These are phyloP conservation scores for Antheraea mylitta DNA, from an alignment of 1,140 invertebrate genomes.

Conservation along the genomic window DNA sequence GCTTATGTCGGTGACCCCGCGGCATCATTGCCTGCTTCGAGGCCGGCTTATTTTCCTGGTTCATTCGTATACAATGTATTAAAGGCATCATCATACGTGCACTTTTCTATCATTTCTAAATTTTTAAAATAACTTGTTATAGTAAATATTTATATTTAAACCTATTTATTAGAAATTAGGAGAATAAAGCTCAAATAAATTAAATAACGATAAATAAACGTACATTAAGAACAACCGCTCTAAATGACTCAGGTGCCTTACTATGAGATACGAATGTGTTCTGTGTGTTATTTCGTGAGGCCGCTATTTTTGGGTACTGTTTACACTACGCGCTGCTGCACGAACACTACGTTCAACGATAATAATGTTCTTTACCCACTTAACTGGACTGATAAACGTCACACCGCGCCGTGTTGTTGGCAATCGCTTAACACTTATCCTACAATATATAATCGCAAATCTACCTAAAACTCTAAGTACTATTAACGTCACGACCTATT, in stretches of 20 bases:
- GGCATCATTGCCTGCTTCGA: constrained; percentile 56
- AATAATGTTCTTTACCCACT: constrained; percentile 18
- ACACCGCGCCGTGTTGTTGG: background rate
- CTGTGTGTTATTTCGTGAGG: constrained; percentile 27
- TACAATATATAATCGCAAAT: background rate
- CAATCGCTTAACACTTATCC: constrained; percentile 5
- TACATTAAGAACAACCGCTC: background rate
- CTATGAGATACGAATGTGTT: constrained; percentile 22
- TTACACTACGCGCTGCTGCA: constrained; percentile 28
- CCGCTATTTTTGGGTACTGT: constrained; percentile 33
- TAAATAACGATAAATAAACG: background rate
- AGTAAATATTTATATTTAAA: background rate
- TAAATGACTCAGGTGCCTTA: background rate
- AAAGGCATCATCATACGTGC: background rate
- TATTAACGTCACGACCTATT: background rate
- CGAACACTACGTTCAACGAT: constrained; percentile 11
- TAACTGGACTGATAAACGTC: constrained; percentile 14
- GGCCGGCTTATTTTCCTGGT: constrained; percentile 44
- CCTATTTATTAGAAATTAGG: background rate
- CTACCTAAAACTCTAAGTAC: background rate
- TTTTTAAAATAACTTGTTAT: background rate
- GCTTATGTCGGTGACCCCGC: constrained; percentile 67
- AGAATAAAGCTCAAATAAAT: background rate
- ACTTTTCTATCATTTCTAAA: background rate
- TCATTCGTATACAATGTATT: constrained; percentile 28